These are phyloP conservation scores for Zaprionus kolodkinae DNA, from an alignment of 1,140 invertebrate species.

Conservation along the genomic window DNA sequence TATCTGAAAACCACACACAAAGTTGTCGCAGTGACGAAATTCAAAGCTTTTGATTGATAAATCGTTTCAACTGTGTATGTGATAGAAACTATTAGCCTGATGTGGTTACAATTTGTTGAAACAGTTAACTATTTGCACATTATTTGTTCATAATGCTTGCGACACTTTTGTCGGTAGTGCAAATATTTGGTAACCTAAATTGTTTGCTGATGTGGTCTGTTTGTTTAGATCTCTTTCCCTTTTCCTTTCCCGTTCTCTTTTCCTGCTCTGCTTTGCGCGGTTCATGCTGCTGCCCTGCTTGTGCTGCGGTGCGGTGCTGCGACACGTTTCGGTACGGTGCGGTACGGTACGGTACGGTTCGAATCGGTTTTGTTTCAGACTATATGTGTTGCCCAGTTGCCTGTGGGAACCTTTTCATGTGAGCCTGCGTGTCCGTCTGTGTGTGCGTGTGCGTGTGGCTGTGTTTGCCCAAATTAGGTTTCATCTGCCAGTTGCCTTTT, in stretches of 20 bases:
- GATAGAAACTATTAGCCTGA: neutral
- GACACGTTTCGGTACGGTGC: constrained; percentile 4
- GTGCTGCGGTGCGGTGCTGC: constrained; percentile 25
- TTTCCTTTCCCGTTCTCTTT: neutral
- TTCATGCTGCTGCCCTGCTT: no score
- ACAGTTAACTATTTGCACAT: constrained; percentile 3
- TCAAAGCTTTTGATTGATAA: neutral
- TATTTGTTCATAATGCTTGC: neutral
- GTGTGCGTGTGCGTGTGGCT: constrained; percentile 13
- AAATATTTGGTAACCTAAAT: constrained; percentile 27
- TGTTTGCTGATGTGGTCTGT: constrained; percentile 41
- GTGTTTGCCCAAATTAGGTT: constrained; percentile 71
- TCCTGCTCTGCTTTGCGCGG: no score
- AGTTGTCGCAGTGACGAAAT: neutral
- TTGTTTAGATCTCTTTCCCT: constrained; percentile 14
- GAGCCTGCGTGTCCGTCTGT: neutral
- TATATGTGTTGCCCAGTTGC: neutral
- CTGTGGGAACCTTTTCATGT: constrained; percentile 32
- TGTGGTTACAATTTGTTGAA: neutral
- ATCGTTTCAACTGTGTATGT: no score
- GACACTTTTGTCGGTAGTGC: constrained; percentile 30
- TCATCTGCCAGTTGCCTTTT: constrained; percentile 76
- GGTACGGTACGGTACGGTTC: neutral
- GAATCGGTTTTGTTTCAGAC: constrained; percentile 23
- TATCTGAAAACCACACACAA: neutral